Evolutionary conservation across 1,140 invertebrate species (phyloP).

Genomic region (Trichonephila clavipes): DNA sequence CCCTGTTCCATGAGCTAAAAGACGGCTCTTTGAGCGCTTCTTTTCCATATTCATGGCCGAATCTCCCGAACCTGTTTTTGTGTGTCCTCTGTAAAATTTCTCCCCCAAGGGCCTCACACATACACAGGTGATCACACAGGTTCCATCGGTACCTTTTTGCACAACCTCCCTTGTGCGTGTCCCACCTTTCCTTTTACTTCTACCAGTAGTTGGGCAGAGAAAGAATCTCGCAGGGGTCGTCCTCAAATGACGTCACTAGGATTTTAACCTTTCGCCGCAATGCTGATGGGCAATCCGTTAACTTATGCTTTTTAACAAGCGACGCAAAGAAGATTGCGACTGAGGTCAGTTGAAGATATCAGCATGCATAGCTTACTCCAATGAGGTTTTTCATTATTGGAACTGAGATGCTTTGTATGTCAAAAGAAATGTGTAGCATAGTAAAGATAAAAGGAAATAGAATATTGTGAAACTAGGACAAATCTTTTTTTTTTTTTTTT

Average conservation of each 20-base stretch:
- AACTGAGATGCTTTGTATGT: too few relatives aligned
- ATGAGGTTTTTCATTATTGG: too few relatives aligned
- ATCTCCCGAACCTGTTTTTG: constrained; percentile 51
- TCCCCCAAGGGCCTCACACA: constrained; percentile 33
- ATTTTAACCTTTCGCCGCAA: constrained; percentile 23
- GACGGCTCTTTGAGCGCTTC: background rate
- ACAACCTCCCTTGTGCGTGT: constrained; percentile 3
- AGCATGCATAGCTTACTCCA: background rate
- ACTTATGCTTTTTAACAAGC: background rate
- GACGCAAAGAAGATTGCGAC: background rate
- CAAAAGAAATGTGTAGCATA: too few relatives aligned
- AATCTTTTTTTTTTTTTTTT: too few relatives aligned
- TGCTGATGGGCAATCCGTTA: constrained; percentile 25
- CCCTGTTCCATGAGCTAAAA: constrained; percentile 21
- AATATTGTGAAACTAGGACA: too few relatives aligned
- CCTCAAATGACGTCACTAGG: constrained; percentile 60
- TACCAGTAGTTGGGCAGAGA: constrained; percentile 3
- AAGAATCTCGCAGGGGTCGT: constrained; percentile 40
- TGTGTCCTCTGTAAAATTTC: constrained; percentile 60
- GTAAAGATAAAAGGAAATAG: too few relatives aligned
- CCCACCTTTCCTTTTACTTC: constrained; percentile 44
- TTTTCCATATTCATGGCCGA: constrained; percentile 59
- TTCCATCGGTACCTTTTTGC: constrained; percentile 45
- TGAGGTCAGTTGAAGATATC: background rate
- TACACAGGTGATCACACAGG: constrained; percentile 51